These are phyloP conservation scores for Origma solitaria DNA, from an alignment of 2,113 vertebrate genomes.

Conservation along the genomic window DNA sequence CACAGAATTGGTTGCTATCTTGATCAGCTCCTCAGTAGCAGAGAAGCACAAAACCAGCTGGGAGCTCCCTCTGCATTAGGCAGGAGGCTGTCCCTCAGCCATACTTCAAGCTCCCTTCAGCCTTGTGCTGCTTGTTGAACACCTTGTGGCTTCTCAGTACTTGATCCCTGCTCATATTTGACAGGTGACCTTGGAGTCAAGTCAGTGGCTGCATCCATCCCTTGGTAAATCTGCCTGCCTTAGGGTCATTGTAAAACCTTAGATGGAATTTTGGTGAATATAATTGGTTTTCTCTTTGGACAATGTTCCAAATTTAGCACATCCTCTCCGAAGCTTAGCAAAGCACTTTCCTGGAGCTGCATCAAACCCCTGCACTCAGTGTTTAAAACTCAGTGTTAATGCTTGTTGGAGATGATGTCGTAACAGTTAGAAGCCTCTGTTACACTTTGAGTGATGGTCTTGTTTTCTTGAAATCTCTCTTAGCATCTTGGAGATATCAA, in stretches of 20 bases:
- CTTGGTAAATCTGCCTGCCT: not conserved
- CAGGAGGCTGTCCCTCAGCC: not conserved
- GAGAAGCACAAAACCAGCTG: not conserved
- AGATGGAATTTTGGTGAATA: constrained; percentile 6
- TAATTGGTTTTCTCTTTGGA: constrained; percentile 28
- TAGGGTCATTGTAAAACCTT: constrained; percentile 11
- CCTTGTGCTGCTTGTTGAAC: not conserved
- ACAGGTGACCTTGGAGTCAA: not conserved
- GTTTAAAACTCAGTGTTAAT: constrained; percentile 3
- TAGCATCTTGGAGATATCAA: constrained; percentile 42
- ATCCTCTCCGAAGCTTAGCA: not conserved
- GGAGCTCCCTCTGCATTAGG: not conserved
- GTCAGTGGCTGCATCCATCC: not conserved
- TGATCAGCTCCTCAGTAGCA: not conserved
- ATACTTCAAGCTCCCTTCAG: not conserved
- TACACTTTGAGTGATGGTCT: constrained; percentile 45
- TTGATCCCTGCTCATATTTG: not conserved
- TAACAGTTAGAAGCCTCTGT: constrained; percentile 21
- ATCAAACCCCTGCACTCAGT: not conserved
- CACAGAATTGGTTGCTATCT: not conserved
- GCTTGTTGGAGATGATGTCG: constrained; percentile 21
- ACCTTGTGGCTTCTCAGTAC: not conserved
- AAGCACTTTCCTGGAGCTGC: constrained; percentile 24
- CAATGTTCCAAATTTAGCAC: constrained; percentile 16
- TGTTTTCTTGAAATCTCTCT: constrained; percentile 44